Base-by-base conservation (phyloP, 2,797 vertebrate genomes). In the Neolamprologus multifasciatus region DNA sequence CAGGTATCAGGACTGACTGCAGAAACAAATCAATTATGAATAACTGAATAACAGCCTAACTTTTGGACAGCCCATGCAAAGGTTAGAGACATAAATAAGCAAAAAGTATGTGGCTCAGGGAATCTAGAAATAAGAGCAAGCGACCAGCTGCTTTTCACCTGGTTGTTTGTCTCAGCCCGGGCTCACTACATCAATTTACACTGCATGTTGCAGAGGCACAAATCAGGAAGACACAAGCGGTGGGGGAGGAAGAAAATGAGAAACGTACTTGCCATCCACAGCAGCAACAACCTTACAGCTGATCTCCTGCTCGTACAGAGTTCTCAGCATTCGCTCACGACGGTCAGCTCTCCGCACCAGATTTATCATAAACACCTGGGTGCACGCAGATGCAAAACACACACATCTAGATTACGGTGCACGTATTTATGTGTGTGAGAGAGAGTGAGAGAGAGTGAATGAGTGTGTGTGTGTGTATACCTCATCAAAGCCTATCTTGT, bases 401-500 rank as follows among this genome's bases (percentile, higher is more conserved):
- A 78, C 57, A 57, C 45, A 4, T 64, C n/a, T 10, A 7, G 16
- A 40, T 55, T 88, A 62, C 50, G n/a, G 74, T 45, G n/a, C 26
- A 8, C 7, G 45, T 19, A 31, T 82, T 79, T 71, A 54, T 55
- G 67, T 71, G 78, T 54, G 74, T 62, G 50, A 74, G 23, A 48
- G 12, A 40, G 33, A 45, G 43, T 10, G 57, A 33, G 33, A 8
- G 62, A 38, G 67, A 45, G 40, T 1, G 40, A 51, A 62, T 8
- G 23, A 26, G 31, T 64, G 51, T 13, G 77, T 23, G 29, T 13
- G 77, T 64, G 84, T 78, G 33, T 78, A 31, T 92, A 99, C 99
- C 97, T 99, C 99, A 94, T 99, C 98, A 96, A 99, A 99, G 86
- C 97, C 98, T 95, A 99, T 98, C 97, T 99, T 99, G 96, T 98